Evolutionary conservation across 2,888 invertebrate species (phyloP).

Genomic region (Caenorhabditis panamensis): DNA sequence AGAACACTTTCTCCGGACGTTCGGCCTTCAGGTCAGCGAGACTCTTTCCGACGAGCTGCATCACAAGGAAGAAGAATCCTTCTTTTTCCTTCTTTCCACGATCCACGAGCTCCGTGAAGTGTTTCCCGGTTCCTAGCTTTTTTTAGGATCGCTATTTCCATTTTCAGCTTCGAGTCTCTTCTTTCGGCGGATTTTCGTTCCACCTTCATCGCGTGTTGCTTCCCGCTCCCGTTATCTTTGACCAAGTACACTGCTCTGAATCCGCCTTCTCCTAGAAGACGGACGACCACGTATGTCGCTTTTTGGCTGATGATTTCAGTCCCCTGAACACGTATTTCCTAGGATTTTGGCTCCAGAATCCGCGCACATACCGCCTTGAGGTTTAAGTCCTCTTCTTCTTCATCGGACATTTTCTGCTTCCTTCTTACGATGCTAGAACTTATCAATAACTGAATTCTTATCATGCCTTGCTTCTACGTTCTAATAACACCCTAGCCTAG

Average conservation of each 20-base stretch:
- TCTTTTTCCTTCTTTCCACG: conserved; percentile 70
- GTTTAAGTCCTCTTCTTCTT: conserved; percentile 60
- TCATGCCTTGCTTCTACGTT: no score
- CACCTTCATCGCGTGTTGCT: conserved; percentile 75
- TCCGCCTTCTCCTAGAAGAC: conserved; percentile 74
- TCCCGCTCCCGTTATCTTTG: conserved; percentile 56
- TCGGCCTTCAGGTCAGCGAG: conserved; percentile 72
- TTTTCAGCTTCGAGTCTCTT: conserved; percentile 75
- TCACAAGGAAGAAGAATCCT: conserved; percentile 73
- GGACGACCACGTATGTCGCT: conserved; percentile 65
- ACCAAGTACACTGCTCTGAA: conserved; percentile 75
- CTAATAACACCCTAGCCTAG: no score
- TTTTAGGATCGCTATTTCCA: conserved; percentile 78
- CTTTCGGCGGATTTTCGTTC: conserved; percentile 73
- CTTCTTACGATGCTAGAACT: no score
- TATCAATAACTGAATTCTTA: no score
- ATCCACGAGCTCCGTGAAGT: conserved; percentile 74
- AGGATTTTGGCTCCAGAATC: background rate
- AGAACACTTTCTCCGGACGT: conserved; percentile 68
- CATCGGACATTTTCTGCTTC: conserved; percentile 43
- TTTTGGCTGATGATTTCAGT: conserved; percentile 55
- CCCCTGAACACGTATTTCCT: conserved; percentile 42
- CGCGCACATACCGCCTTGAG: conserved; percentile 38
- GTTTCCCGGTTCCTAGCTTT: conserved; percentile 64
- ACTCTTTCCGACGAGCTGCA: conserved; percentile 74